A percentile compares a stretch with the other conserved stretches of the same genome.
These are phyloP conservation scores for Drosophila aff. DNA, from an alignment of 1,140 invertebrate species.

Conservation along the genomic window DNA sequence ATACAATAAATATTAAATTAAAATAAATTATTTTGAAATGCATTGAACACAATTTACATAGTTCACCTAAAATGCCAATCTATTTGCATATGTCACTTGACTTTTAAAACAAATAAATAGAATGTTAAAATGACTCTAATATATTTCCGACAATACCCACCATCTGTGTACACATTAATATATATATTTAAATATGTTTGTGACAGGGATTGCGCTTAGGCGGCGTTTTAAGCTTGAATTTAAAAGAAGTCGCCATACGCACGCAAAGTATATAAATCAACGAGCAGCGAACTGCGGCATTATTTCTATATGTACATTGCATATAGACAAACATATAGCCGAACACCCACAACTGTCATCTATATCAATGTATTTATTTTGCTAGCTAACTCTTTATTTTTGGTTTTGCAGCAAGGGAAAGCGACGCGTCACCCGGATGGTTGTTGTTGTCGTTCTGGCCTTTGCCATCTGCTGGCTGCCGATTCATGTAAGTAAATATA, in stretches of 20 bases:
- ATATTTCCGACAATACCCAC: not conserved
- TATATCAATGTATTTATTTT: conserved; percentile 1
- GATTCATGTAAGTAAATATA: conserved; percentile 90
- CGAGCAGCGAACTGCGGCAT: conserved; percentile 20
- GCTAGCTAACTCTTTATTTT: not conserved
- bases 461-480: conserved; percentile 98
- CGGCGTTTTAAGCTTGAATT: conserved; percentile 14
- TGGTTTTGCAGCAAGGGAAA: conserved; percentile 89
- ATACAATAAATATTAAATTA: too few species aligned
- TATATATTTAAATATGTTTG: not conserved
- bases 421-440: conserved; percentile 96
- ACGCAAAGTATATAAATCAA: conserved; percentile 62
- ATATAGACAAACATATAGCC: not conserved
- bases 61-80: not conserved
- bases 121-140: too few species aligned
- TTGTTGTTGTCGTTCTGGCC: conserved; percentile 96
- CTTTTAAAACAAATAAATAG: not conserved
- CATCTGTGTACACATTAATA: not conserved
- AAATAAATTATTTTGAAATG: not conserved
- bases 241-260: conserved; percentile 21
- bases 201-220: not conserved
- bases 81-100: not conserved
- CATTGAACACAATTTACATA: not conserved
- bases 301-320: conserved; percentile 30
- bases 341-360: not conserved